These are phyloP conservation scores for Columba janthina DNA, from an alignment of 2,113 vertebrate genomes.

Conservation along the genomic window DNA sequence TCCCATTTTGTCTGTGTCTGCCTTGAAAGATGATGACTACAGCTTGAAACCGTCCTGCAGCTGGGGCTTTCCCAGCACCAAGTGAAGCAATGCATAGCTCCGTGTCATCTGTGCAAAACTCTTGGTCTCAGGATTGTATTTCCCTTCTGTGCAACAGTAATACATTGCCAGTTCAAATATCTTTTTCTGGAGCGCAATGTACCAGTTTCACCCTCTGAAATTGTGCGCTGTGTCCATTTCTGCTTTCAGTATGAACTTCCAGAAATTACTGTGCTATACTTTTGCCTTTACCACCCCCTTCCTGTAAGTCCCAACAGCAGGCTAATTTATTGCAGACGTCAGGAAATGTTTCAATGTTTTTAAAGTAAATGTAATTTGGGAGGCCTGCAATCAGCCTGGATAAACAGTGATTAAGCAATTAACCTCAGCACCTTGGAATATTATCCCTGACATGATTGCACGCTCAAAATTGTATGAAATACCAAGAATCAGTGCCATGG, in stretches of 20 bases:
- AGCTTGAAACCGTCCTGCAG: not conserved
- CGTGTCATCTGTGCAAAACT: not conserved
- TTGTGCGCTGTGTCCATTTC: not conserved
- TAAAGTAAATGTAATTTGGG: slow-evolving; percentile 5
- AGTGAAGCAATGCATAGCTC: not conserved
- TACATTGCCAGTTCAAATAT: not conserved
- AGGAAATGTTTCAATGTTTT: not conserved
- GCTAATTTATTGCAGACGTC: not conserved
- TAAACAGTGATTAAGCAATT: slow-evolving; percentile 23
- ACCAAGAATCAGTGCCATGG: not conserved
- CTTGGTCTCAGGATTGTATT: not conserved
- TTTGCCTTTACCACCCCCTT: not conserved
- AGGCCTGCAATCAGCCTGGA: not conserved
- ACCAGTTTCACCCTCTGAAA: not conserved
- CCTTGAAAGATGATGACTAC: not conserved
- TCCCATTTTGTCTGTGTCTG: not conserved
- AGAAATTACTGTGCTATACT: not conserved
- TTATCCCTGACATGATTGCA: not conserved
- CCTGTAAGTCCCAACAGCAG: not conserved
- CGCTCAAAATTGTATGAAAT: not conserved
- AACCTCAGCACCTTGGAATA: not conserved
- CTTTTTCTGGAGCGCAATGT: not conserved
- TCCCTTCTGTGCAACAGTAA: not conserved
- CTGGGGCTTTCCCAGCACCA: not conserved
- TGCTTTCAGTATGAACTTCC: not conserved